Conservation (phyloP, 2,888 invertebrate genomes). For the Zootermopsis nevadensis region DNA sequence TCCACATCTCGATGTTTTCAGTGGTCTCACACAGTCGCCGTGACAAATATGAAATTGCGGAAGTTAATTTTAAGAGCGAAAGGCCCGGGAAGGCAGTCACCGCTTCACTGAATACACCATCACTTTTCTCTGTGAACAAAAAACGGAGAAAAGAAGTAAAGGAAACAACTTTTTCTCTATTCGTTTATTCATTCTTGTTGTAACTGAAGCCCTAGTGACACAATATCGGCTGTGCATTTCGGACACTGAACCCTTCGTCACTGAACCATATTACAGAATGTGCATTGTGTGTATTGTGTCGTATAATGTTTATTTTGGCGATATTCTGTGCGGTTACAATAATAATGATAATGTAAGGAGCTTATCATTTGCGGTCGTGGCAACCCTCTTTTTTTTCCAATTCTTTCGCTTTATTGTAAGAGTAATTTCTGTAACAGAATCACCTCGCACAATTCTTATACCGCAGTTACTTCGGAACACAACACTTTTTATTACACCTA, state of each 20-base stretch:
- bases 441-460: slow-evolving; percentile 1
- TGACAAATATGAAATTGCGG: background rate
- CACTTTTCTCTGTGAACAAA: background rate
- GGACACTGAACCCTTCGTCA: slow-evolving; percentile 14
- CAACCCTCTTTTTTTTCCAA: background rate
- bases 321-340: background rate
- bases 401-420: background rate
- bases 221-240: slow-evolving; percentile 6
- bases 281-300: background rate
- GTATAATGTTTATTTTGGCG: slow-evolving; percentile 3
- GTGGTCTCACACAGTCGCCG: too few species aligned
- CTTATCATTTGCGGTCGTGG: background rate
- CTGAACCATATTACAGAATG: background rate
- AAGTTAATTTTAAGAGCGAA: background rate
- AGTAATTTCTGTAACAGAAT: background rate
- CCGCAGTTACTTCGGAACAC: background rate
- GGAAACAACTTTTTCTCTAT: background rate
- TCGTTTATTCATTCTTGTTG: background rate
- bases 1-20: too few species aligned
- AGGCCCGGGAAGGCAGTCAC: background rate
- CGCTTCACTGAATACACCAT: background rate
- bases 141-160: background rate
- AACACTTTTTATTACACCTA: background rate
- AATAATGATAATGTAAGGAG: background rate
- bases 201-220: slow-evolving; percentile 28